Conservation (phyloP, 2,113 vertebrate species). For the Burhinus oedicnemus region DNA sequence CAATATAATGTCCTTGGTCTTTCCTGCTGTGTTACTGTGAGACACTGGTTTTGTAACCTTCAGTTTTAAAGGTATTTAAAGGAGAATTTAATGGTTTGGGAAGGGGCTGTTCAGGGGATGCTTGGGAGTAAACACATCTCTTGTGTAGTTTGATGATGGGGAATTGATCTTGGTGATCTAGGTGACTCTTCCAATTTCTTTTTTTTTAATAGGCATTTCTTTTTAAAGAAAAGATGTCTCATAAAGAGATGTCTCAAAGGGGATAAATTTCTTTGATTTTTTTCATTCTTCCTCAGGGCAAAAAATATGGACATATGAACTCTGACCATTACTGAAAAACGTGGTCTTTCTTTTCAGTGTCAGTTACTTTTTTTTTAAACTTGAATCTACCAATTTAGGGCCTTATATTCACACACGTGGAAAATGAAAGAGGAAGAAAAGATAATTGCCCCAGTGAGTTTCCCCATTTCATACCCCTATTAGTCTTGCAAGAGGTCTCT, state of each 20-base stretch:
- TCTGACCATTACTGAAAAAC: neutral
- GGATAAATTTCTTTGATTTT: neutral
- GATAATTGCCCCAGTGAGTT: neutral
- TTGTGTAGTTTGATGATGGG: neutral
- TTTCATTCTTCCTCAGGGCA: neutral
- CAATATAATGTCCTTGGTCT: neutral
- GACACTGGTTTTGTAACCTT: neutral
- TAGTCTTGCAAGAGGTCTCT: neutral
- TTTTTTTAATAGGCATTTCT: neutral
- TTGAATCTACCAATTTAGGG: neutral
- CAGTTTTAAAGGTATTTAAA: neutral
- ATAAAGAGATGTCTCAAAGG: neutral
- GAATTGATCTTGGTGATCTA: neutral
- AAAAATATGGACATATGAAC: neutral
- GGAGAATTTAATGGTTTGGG: neutral
- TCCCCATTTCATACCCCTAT: neutral
- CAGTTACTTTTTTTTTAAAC: neutral
- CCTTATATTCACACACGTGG: neutral
- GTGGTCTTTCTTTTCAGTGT: neutral
- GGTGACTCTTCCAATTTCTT: neutral
- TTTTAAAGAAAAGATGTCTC: neutral
- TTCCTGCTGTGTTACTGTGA: neutral
- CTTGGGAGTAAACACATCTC: neutral
- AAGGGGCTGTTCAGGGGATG: neutral
- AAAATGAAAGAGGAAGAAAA: constrained; percentile 13